Base-by-base conservation (phyloP, 2,888 invertebrate species). In the Bhutanitis thaidina region DNA sequence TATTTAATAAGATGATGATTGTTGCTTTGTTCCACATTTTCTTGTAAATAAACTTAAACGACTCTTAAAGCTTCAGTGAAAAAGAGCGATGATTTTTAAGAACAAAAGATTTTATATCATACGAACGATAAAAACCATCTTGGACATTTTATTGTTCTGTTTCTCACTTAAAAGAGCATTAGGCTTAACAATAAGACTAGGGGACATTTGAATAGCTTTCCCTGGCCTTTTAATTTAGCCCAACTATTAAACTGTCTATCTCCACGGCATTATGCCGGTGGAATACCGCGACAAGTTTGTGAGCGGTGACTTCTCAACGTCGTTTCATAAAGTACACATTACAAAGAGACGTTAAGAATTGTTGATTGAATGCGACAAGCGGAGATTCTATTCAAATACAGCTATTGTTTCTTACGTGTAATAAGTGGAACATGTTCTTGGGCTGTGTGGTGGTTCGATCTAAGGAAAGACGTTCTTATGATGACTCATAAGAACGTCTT, bases 361-460 rank as follows among this genome's bases (percentile, higher is more conserved):
- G 82, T 83, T 73, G 75, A 80, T 79, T 77, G 71, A 79, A 80
- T 79, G 65, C 62, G 61, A 74, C 48, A 41, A 25, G 40, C 27
- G 73, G 67, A 70, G 73, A 70, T 67, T 67, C 78, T 74, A 84
- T 85, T 82, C 80, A 81, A 80, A 77, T 60, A 71, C 51, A 58
- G 57, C 67, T 64, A 81, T 85, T 85, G 85, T 85, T 81, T 81
- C 72, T 55, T 55, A 45, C 41, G 38, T 30, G 20, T 32, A 9
- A 43, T 7, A 34, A 12, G 34, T 13, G 13, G 34, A 34, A 12
- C 34, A 12, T 34, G 10, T 12, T 34, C 12, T 34, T 4, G 34
- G n/a, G 9, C 34, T 34, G 7, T 12, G 12, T 34, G 34, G 12
- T 12, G 34, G 7, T 34, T 5, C 12, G 1, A 3, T n/a, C 34